Base-by-base conservation (phyloP, 1,140 invertebrate species). In the Diprion similis region DNA sequence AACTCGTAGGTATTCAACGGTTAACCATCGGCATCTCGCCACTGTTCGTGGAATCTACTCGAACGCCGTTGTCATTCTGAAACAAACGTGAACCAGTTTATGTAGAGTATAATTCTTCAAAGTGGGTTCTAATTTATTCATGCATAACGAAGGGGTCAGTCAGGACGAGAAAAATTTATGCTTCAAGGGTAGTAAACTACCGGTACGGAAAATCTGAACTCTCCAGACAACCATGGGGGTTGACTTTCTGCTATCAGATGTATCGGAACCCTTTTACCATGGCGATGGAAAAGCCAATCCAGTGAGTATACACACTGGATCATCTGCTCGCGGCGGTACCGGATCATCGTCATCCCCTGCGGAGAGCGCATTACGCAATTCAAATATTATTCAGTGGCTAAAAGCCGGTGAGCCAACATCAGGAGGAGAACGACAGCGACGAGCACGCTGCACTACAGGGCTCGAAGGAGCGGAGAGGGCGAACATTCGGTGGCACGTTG, bases 301-400 rank as follows among this genome's bases (percentile, higher is more conserved):
- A 73, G 78, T 81, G 78, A 83, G 79, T 79, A 83, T 37, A 37
- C 74, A 81, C 78, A 76, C n/a, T n/a, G 71, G 79, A 85, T 88
- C 84, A 86, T 85, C 85, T 85, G 84, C 78, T 79, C 74, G 76
- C 66, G 76, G 71, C 75, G 71, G 74, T 68, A 78, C 24, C 24
- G 24, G 24, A 37, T 37, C 24, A 37, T 80, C 72, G 74, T 79
- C 74, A 79, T 73, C 73, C 77, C 80, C 73, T 74, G 74, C 81
- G 51, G 76, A 79, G 75, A 75, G 77, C 78, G 79, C 84, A 86
- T 88, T 88, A 87, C 84, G 85, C 86, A 88, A 87, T 87, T 87
- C 86, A 88, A 88, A 88, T 88, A 88, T 88, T 88, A 86, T 88
- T 87, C 85, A 87, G 87, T 86, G 86, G 83, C 85, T 88, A 87